phyloP scores from a whole-genome alignment of 1,140 invertebrate species.

The Micrasema minimum region DNA sequence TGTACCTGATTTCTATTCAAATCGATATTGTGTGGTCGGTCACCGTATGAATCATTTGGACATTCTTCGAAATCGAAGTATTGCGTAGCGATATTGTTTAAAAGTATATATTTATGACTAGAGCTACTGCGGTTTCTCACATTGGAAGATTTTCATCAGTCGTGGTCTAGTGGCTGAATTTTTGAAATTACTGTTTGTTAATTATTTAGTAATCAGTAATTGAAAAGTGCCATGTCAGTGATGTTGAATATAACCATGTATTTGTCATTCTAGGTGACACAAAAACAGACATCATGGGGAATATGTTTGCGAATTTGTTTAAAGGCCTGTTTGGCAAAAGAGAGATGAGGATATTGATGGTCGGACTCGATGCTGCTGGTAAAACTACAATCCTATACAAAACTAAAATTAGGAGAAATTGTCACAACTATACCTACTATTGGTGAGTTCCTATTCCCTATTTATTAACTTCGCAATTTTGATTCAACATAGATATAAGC shows the following conservation, averaged over 20 bases:
- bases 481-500: too few relatives aligned
- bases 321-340: constrained; percentile 98
- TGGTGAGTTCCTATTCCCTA: constrained; percentile 73
- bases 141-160: background rate
- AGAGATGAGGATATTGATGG: constrained; percentile 99
- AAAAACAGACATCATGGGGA: constrained; percentile 77
- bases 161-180: background rate
- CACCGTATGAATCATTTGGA: constrained; percentile 42
- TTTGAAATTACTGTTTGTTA: background rate
- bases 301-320: constrained; percentile 87
- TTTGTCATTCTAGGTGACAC: constrained; percentile 53
- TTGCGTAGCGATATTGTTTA: constrained; percentile 27
- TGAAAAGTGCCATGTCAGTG: constrained; percentile 31
- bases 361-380: constrained; percentile 97
- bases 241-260: constrained; percentile 26
- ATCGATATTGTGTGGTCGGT: constrained; percentile 44
- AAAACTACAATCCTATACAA: constrained; percentile 99
- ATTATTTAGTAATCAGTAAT: background rate
- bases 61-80: constrained; percentile 34
- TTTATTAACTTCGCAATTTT: background rate
- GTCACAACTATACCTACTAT: constrained; percentile 99
- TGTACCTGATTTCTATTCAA: constrained; percentile 37
- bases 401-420: constrained; percentile 99
- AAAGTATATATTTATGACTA: constrained; percentile 6
- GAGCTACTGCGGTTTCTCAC: background rate